These are phyloP conservation scores for Osedax frankpressi DNA, from an alignment of 2,888 invertebrate genomes.

Conservation along the genomic window DNA sequence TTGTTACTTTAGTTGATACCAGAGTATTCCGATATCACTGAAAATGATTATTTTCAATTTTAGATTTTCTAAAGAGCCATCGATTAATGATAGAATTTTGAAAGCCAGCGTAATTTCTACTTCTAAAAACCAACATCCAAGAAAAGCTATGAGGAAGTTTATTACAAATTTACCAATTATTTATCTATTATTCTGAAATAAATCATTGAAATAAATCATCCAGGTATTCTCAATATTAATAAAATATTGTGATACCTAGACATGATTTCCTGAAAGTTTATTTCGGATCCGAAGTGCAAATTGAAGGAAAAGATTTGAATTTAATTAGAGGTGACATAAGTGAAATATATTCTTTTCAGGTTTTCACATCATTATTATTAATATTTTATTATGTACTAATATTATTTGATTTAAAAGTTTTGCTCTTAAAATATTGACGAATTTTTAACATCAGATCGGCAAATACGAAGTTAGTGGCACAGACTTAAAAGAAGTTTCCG, in stretches of 20 bases:
- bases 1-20: too few relatives aligned
- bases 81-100: not conserved
- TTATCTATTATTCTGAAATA: too few relatives aligned
- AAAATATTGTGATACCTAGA: too few relatives aligned
- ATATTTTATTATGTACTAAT: too few relatives aligned
- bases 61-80: not conserved
- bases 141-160: not conserved
- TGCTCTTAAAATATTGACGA: not conserved
- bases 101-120: not conserved
- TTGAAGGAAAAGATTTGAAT: constrained; percentile 29
- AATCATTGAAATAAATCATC: too few relatives aligned
- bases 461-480: not conserved
- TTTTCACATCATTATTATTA: too few relatives aligned
- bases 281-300: constrained; percentile 34
- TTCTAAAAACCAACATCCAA: not conserved
- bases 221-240: too few relatives aligned
- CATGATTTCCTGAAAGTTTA: constrained; percentile 35
- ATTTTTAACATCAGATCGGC: not conserved
- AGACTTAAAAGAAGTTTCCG: not conserved
- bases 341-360: not conserved
- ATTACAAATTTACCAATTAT: not conserved
- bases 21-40: too few relatives aligned
- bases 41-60: too few relatives aligned
- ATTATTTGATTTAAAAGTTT: not conserved
- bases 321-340: constrained; percentile 33